phyloP scores from a whole-genome alignment of 2,113 vertebrate genomes.

The Eleginops maclovinus region DNA sequence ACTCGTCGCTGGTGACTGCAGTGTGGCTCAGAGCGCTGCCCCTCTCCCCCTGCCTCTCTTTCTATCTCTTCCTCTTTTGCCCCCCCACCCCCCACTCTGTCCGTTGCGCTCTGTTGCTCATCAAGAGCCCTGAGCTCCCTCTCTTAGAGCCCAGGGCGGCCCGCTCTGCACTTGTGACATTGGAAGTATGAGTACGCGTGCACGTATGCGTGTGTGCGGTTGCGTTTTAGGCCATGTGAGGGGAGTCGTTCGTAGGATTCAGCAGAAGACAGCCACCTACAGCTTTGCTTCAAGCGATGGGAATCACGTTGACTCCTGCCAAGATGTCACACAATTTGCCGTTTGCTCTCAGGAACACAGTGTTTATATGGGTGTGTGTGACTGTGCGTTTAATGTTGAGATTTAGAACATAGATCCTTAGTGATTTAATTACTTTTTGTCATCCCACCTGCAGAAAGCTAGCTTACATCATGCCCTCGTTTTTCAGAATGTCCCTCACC shows the following conservation, averaged over 20 bases:
- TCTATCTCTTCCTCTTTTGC: conserved; percentile 12
- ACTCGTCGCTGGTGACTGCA: conserved; percentile 65
- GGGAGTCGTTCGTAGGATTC: conserved; percentile 55
- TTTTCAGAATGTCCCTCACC: too few relatives aligned
- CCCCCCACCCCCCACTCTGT: conserved; percentile 17
- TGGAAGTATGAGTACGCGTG: conserved; percentile 50
- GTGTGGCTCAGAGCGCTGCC: conserved; percentile 67
- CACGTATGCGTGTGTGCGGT: background rate
- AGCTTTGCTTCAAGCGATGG: conserved; percentile 54
- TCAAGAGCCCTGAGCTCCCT: conserved; percentile 64
- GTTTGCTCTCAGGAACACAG: conserved; percentile 5
- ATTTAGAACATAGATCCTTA: background rate
- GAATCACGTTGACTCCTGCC: conserved; percentile 47
- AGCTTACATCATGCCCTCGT: background rate
- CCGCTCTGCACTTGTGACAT: conserved; percentile 71
- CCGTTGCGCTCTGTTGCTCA: conserved; percentile 67
- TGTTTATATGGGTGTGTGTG: background rate
- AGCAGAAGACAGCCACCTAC: conserved; percentile 61
- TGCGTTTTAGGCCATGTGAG: conserved; percentile 56
- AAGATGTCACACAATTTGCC: conserved; percentile 34
- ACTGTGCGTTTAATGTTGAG: background rate
- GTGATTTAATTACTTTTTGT: conserved; percentile 7
- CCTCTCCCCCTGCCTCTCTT: conserved; percentile 2
- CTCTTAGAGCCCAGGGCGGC: conserved; percentile 61
- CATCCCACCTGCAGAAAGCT: background rate